phyloP scores from a whole-genome alignment of 2,113 vertebrate species.

The Platanista minor region DNA sequence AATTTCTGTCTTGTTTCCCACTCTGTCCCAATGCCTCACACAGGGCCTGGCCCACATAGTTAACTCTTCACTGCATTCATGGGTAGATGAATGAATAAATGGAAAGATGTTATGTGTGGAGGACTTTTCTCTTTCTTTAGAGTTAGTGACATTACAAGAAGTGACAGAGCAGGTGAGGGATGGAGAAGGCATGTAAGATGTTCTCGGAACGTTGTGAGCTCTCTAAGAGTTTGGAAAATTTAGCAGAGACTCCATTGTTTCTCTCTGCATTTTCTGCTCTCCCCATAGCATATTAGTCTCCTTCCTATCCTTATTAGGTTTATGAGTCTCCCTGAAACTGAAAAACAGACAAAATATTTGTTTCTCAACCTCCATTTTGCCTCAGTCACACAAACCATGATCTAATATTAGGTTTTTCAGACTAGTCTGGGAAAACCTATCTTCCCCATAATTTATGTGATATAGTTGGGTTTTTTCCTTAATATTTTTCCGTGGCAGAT shows the following conservation, averaged over 20 bases:
- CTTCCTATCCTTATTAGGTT: not conserved
- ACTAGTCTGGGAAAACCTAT: not conserved
- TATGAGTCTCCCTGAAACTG: not conserved
- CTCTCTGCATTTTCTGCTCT: not conserved
- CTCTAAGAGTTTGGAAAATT: not conserved
- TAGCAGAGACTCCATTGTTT: not conserved
- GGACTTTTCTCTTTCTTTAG: not conserved
- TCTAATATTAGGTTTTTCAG: not conserved
- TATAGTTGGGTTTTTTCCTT: not conserved
- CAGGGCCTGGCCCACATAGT: not conserved
- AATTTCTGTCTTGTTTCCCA: conserved; percentile 31
- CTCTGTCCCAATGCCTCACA: not conserved
- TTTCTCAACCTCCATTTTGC: not conserved
- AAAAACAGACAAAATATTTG: not conserved
- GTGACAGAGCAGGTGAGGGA: not conserved
- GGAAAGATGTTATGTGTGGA: not conserved
- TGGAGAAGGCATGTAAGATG: too few relatives aligned
- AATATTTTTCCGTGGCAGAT: not conserved
- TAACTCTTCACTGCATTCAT: not conserved
- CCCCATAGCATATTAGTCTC: not conserved
- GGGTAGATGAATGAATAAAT: not conserved
- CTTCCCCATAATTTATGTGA: not conserved
- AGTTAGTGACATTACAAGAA: not conserved
- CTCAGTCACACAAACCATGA: not conserved
- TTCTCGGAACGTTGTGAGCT: not conserved